Percentiles rank a stretch among this genome's conserved stretches.
Evolutionary conservation across 1,140 invertebrate species (phyloP).

Genomic region (Cephus cinctus): DNA sequence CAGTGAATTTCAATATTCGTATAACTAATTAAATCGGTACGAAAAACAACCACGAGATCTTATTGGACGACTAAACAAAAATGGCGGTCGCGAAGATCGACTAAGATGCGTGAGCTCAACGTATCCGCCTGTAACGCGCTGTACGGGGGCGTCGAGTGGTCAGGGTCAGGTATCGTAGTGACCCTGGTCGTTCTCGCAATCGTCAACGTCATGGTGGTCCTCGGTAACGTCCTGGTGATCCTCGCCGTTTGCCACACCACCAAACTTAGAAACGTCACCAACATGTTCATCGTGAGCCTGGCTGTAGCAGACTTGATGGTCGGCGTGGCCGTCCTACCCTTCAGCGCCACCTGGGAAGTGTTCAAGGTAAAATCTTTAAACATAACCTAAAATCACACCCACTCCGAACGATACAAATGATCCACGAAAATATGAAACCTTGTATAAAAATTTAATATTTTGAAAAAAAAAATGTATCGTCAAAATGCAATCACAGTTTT

Average conservation of each 20-base stretch:
- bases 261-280: slow-evolving; percentile 89
- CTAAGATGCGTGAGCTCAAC: slow-evolving; percentile 62
- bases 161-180: slow-evolving; percentile 69
- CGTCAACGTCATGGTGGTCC: slow-evolving; percentile 83
- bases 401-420: no score
- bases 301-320: slow-evolving; percentile 91
- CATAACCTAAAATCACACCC: background rate
- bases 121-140: slow-evolving; percentile 72
- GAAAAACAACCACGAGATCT: no score
- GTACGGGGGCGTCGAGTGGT: slow-evolving; percentile 74
- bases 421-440: no score
- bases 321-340: slow-evolving; percentile 86
- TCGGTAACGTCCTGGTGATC: slow-evolving; percentile 89
- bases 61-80: no score
- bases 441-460: no score
- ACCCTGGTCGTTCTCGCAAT: slow-evolving; percentile 75
- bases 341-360: slow-evolving; percentile 87
- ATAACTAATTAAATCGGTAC: no score
- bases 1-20: no score
- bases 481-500: no score
- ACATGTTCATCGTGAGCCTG: slow-evolving; percentile 92
- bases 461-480: no score
- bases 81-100: background rate
- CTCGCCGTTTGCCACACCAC: slow-evolving; percentile 84
- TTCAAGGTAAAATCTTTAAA: slow-evolving; percentile 65